Evolutionary conservation across 2,888 invertebrate species (phyloP), one percentile per base, ranked within the genome.

Genomic region (Caenorhabditis uteleia): DNA sequence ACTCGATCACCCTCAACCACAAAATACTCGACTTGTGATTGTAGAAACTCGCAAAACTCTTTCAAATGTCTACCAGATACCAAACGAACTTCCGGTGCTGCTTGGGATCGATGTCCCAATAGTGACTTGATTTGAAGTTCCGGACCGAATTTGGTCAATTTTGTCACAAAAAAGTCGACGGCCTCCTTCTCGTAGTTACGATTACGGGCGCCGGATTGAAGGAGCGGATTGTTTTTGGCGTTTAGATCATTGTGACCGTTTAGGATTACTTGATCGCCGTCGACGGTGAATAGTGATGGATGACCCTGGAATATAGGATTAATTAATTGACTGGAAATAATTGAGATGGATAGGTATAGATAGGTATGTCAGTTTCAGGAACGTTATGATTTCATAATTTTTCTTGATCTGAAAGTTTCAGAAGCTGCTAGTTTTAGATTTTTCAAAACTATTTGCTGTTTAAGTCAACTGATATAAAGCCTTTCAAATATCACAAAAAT

Each of bases 161-260:
- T 95, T 84, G 91, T 89, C 54, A 92, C 91, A 86, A 98, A 98
- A 87, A 95, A 98, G 84, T 94, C 92, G 80, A 95, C 94, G 56
- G 98, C 95, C 86, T 95, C 95, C 83, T 91, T 90, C 78, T 93
- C 94, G 85, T 93, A 93, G 85, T 94, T 92, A 78, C 75, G 65
- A 21, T 54, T 70, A 27, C 70, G 49, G 12, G 59, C 47, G 2
- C 61, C 62, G 2, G 64, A 70, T 54, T 82, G 77, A 20, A 79
- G 74, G 21, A 82, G 67, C 7, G 76, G 76, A 38, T 81, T 77
- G 56, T 76, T 77, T 74, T 82, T 77, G 77, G 84, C 78, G 47
- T 75, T 77, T 51, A 78, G 80, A 69, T 83, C 80, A 77, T 84
- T 80, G 81, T 82, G 79, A 70, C 83, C 83, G 34, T 77, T 80